These are phyloP conservation scores for Genyomyrus donnyi DNA, from an alignment of 2,113 vertebrate species.

Conservation along the genomic window DNA sequence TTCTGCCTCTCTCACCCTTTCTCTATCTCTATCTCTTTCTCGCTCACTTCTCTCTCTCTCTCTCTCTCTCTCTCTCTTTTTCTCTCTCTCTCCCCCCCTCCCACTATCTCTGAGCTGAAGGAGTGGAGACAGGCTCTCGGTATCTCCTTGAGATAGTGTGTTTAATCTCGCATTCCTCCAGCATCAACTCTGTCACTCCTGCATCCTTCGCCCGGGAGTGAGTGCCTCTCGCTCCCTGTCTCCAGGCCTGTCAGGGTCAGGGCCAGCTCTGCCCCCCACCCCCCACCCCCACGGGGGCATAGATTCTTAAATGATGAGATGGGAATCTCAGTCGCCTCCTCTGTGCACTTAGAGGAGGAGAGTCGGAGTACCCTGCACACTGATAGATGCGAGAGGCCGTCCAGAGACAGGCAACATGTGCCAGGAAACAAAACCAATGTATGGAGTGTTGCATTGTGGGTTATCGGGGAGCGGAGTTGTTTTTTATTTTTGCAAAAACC, in stretches of 20 bases:
- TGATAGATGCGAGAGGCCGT: background rate
- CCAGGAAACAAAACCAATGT: background rate
- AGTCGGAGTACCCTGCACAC: background rate
- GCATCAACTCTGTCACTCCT: constrained; percentile 20
- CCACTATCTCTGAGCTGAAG: constrained; percentile 41
- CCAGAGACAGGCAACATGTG: background rate
- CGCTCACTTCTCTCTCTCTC: background rate
- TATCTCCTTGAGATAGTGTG: constrained; percentile 52
- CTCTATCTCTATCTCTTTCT: constrained; percentile 9
- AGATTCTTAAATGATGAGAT: constrained; percentile 1
- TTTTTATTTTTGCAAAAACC: background rate
- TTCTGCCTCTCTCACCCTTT: constrained; percentile 27
- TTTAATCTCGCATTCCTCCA: constrained; percentile 55
- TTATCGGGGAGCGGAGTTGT: background rate
- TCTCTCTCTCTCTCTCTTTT: background rate
- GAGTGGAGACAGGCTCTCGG: constrained; percentile 47
- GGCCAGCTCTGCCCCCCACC: constrained; percentile 13
- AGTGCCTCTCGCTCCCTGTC: constrained; percentile 38
- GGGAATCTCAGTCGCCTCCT: background rate
- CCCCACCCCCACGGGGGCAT: background rate
- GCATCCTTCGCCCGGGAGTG: constrained; percentile 22
- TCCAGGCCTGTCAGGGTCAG: constrained; percentile 34
- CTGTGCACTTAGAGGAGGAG: background rate
- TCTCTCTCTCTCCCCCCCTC: background rate
- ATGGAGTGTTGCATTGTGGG: background rate